Base-by-base conservation (phyloP, 2,888 invertebrate genomes). In the Lycophotia porphyrea region DNA sequence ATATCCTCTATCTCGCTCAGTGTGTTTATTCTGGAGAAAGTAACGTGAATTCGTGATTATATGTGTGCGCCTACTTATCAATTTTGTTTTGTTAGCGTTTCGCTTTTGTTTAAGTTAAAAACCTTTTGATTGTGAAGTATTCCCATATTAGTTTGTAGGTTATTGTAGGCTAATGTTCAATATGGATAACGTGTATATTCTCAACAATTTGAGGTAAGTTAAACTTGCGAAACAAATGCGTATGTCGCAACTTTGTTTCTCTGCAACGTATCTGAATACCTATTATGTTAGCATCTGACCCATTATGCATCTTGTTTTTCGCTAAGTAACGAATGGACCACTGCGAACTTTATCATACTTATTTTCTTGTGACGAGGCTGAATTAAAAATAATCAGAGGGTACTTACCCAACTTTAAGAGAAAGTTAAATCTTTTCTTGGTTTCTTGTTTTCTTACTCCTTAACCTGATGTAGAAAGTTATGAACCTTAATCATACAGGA, bases 201-300 rank as follows among this genome's bases (percentile, higher is more conserved):
- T 96, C 52, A 95, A 96, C 79, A 95, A 95, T 89, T 89, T 95
- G 84, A 91, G 94, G 96, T 96, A 92, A 93, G 91, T 84, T 52
- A 82, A 72, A 65, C 52, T 85, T 86, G 58, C 65, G 71, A 79
- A 76, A 78, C 47, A 67, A 80, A 55, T 84, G 66, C 80, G 80
- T 84, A 80, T 78, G 74, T 85, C 69, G 85, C 81, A 84, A 84
- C 77, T 76, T 80, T 80, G 81, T 76, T 34, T 73, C 58, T 77
- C 55, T 80, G 77, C 69, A 68, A 85, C 76, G 72, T 85, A 71
- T 61, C 39, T 79, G 44, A 67, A 64, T 61, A 71, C 55, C 31
- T 69, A 78, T 75, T 73, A 72, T 24, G 74, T 65, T 70, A n/a
- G 24, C 74, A 63, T 61, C 63, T 76, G 74, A 64, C 65, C 68